Evolutionary conservation across 2,888 invertebrate species (phyloP), one percentile per base, ranked within the genome.

Genomic region (Exephanes ischioxanthus): DNA sequence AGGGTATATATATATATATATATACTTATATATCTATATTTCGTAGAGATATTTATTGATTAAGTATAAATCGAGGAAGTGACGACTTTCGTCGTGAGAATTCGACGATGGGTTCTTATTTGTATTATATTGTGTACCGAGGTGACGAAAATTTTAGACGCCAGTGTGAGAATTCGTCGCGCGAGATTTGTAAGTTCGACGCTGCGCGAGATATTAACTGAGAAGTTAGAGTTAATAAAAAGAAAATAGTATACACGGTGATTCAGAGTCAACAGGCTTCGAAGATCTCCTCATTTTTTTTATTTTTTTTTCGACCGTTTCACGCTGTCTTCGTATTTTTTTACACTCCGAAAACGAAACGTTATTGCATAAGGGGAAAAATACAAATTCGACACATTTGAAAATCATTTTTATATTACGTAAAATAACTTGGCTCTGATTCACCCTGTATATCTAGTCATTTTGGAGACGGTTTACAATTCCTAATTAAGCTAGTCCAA

Each of bases 401-500:
- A 58, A 51, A 53, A 48, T 14, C 14, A 22, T 14, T 58, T 73
- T 55, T 0, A 55, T 41, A 37, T 41, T 4, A 22, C 16, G 16
- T 2, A 11, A 11, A 68, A 73, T 30, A 26, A 41, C 26, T 16
- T 26, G 73, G 30, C 84, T 70, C 80, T 68, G 79, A 82, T 53
- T 79, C 81, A 84, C 77, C 67, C 70, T 76, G 76, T 83, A 80
- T 75, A 82, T 92, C 93, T 93, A 93, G 92, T 93, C 92, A 92
- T 90, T 91, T 90, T 90, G 86, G 86, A 92, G 87, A 88, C 89
- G 87, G 89, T 90, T 90, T 90, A 91, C 89, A 88, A 91, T 91
- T 90, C 89, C 90, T 88, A 88, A 80, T 88, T 88, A 89, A 90
- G 89, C 92, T 92, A 92, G 92, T 92, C 92, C 90, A 89, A 88